Percentiles rank a stretch among this genome's conserved stretches.
Conservation (phyloP, 1,140 invertebrate species). For the Pectinophora gossypiella region DNA sequence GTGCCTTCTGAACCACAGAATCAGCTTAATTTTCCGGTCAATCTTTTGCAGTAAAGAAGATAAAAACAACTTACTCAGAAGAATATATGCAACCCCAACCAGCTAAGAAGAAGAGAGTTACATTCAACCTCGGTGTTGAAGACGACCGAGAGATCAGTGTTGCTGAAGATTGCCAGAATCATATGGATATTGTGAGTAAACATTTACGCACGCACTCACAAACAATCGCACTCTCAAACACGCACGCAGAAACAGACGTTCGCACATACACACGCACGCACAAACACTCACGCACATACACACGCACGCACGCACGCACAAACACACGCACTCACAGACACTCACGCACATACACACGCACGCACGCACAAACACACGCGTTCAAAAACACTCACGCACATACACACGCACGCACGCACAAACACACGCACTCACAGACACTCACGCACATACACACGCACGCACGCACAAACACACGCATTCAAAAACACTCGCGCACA, state of each 20-base stretch:
- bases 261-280: background rate
- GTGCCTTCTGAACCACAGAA: too few relatives aligned
- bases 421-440: conserved; percentile 4
- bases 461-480: too few relatives aligned
- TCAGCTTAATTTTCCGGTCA: too few relatives aligned
- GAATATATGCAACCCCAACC: background rate
- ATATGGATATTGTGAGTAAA: too few relatives aligned
- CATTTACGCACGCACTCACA: background rate
- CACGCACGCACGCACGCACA: background rate
- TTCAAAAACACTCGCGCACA: too few relatives aligned
- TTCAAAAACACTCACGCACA: too few relatives aligned
- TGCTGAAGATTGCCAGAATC: too few relatives aligned
- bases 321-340: conserved; percentile 5
- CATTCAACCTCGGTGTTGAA: background rate
- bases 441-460: background rate
- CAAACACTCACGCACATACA: background rate
- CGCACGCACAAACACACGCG: too few relatives aligned
- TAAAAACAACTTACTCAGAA: background rate
- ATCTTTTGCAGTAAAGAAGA: background rate
- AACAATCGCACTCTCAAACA: background rate
- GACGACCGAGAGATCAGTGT: background rate
- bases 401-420: too few relatives aligned
- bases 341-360: conserved; percentile 14
- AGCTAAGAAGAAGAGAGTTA: background rate
- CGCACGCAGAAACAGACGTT: background rate